phyloP scores from a whole-genome alignment of 2,113 vertebrate genomes.

The Phyllopteryx taeniolatus region DNA sequence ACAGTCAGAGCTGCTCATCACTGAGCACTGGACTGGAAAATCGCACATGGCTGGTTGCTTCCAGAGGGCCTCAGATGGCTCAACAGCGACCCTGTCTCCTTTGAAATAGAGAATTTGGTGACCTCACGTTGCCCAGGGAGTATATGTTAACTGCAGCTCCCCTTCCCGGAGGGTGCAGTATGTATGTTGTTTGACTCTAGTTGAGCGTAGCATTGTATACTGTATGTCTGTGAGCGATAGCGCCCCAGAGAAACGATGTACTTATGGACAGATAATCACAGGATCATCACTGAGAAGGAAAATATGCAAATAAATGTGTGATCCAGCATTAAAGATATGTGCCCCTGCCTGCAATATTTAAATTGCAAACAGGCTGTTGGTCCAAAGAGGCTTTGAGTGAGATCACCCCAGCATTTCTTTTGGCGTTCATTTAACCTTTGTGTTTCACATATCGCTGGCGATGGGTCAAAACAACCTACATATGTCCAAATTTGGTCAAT shows the following conservation, averaged over 20 bases:
- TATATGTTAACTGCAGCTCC: constrained; percentile 57
- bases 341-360: constrained; percentile 45
- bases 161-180: constrained; percentile 26
- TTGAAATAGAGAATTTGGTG: constrained; percentile 71
- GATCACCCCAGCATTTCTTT: no score
- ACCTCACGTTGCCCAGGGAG: constrained; percentile 64
- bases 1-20: constrained; percentile 63
- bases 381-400: neutral
- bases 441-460: no score
- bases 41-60: constrained; percentile 71
- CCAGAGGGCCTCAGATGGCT: constrained; percentile 59
- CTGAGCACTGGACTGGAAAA: constrained; percentile 68
- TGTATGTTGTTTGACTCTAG: constrained; percentile 8
- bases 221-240: constrained; percentile 33
- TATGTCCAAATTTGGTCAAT: no score
- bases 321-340: constrained; percentile 26
- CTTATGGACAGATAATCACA: constrained; percentile 55
- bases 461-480: no score
- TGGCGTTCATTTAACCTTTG: no score
- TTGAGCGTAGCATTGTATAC: constrained; percentile 15
- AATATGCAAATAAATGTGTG: constrained; percentile 39
- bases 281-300: constrained; percentile 41
- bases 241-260: constrained; percentile 43
- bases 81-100: constrained; percentile 59
- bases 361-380: constrained; percentile 28